A percentile compares a stretch with the other conserved stretches of the same genome.
These are phyloP conservation scores for Kradibia gibbosae DNA, from an alignment of 1,140 invertebrate genomes.

Conservation along the genomic window DNA sequence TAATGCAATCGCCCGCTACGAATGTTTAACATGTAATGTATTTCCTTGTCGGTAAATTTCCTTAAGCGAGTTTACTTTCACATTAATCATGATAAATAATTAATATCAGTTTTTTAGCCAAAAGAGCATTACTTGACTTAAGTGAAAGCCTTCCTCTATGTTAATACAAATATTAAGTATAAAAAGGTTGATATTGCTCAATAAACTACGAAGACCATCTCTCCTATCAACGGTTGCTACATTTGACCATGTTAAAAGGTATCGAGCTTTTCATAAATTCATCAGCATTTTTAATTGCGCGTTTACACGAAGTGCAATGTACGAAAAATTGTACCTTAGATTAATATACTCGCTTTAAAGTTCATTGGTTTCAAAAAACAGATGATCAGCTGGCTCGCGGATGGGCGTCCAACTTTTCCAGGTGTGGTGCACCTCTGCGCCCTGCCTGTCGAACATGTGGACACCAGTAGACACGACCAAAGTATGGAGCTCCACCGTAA, in stretches of 20 bases:
- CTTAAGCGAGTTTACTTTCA: neutral
- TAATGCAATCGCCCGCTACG: neutral
- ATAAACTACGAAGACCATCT: neutral
- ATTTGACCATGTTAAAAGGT: too few species aligned
- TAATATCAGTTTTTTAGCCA: neutral
- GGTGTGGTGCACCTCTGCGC: constrained; percentile 11
- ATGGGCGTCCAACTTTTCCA: constrained; percentile 2
- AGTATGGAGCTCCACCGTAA: neutral
- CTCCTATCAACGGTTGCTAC: too few species aligned
- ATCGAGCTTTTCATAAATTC: too few species aligned
- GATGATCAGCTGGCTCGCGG: constrained; percentile 33
- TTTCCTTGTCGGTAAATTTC: neutral
- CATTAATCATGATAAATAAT: neutral
- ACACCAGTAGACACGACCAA: neutral
- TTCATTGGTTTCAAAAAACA: too few species aligned
- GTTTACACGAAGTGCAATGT: constrained; percentile 1
- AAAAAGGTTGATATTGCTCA: neutral
- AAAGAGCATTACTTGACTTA: too few species aligned
- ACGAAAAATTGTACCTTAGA: too few species aligned
- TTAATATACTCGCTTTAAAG: too few species aligned
- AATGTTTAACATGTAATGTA: neutral
- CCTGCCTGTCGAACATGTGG: constrained; percentile 30
- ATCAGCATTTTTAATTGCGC: neutral
- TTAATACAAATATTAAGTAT: too few species aligned
- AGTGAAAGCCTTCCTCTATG: too few species aligned